phyloP scores from a whole-genome alignment of 2,113 vertebrate species.

The Tenrec ecaudatus region DNA sequence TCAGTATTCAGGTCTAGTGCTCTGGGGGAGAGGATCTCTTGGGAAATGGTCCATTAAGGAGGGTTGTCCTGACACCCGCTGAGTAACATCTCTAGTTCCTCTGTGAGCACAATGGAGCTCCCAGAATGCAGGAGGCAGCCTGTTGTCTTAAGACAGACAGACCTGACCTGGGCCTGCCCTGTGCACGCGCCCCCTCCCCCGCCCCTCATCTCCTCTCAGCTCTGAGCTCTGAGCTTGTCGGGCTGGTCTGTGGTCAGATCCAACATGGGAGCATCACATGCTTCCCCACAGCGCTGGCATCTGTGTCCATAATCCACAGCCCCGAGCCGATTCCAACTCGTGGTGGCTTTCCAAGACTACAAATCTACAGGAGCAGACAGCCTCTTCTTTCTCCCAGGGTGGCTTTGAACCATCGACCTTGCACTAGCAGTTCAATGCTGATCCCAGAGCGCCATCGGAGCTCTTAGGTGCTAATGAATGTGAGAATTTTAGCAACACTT shows the following conservation, averaged over 20 bases:
- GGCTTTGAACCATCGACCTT: no score
- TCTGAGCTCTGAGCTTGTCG: not conserved
- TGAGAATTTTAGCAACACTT: rapidly evolving
- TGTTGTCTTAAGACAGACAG: not conserved
- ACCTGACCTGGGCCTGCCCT: not conserved
- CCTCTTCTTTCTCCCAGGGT: no score
- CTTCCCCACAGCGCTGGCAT: rapidly evolving
- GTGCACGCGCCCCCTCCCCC: no score
- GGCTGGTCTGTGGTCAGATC: not conserved
- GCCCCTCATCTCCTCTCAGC: no score
- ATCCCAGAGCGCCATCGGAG: no score
- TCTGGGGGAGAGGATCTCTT: not conserved
- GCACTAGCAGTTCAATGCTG: no score
- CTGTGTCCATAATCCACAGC: not conserved
- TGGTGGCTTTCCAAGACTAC: no score
- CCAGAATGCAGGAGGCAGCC: not conserved
- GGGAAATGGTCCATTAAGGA: not conserved
- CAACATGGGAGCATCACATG: no score
- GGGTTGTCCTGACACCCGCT: no score
- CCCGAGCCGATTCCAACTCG: no score
- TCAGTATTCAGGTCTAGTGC: no score
- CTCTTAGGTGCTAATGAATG: not conserved
- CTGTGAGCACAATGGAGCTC: slow-evolving; percentile 3
- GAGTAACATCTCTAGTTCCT: not conserved
- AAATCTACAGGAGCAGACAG: no score